Percentiles rank a stretch among this genome's conserved stretches.
Evolutionary conservation across 2,888 invertebrate genomes (phyloP).

Genomic region (Gortyna flavago): DNA sequence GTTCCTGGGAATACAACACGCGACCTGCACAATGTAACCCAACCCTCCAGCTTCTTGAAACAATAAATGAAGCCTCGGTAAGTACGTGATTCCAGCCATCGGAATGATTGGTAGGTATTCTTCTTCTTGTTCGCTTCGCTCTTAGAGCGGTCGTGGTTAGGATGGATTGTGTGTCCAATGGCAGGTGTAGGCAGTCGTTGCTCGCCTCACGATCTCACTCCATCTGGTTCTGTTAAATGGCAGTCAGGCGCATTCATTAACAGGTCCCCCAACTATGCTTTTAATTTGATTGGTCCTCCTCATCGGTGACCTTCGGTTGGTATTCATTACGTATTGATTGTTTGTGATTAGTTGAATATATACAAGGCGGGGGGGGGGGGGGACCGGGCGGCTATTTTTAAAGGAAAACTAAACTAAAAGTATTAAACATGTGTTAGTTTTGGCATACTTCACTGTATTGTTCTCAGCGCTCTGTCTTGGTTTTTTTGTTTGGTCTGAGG

Average conservation of each 20-base stretch:
- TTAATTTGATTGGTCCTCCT: neutral
- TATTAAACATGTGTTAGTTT: too few species aligned
- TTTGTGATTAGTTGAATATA: neutral
- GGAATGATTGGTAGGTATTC: neutral
- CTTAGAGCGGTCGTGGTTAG: neutral
- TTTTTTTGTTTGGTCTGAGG: too few species aligned
- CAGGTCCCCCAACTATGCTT: neutral
- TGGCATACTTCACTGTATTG: too few species aligned
- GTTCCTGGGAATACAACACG: neutral
- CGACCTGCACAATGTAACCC: too few species aligned
- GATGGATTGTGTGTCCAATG: neutral
- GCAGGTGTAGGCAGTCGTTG: neutral
- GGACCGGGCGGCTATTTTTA: too few species aligned
- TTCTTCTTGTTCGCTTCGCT: neutral
- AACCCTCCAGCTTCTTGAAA: neutral
- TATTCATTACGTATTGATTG: neutral
- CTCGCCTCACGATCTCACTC: neutral
- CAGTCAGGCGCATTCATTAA: neutral
- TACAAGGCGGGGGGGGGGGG: too few species aligned
- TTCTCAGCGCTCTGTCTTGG: too few species aligned
- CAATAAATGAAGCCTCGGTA: neutral
- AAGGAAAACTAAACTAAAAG: too few species aligned
- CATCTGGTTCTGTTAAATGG: neutral
- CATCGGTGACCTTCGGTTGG: neutral
- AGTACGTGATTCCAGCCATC: neutral